A percentile compares a stretch with the other conserved stretches of the same genome.
Conservation (phyloP, 1,140 invertebrate genomes). For the Temnothorax longispinosus region DNA sequence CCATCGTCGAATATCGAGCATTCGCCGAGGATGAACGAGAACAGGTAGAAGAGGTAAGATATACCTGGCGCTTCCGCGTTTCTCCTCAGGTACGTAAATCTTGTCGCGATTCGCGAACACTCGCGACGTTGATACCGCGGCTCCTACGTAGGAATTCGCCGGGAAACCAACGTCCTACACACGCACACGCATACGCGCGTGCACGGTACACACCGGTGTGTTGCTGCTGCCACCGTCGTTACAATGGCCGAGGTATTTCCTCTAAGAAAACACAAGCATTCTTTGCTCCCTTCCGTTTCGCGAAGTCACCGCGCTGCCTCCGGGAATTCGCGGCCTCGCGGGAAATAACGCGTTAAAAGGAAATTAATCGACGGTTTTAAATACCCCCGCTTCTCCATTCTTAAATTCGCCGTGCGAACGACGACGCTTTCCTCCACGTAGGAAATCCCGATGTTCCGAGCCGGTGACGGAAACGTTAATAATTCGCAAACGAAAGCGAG, state of each 20-base stretch:
- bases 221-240: background rate
- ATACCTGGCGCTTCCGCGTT: slow-evolving; percentile 41
- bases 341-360: background rate
- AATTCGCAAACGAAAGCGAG: background rate
- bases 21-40: slow-evolving; percentile 32
- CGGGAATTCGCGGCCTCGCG: background rate
- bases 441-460: background rate
- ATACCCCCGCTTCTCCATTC: background rate
- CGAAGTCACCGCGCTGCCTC: background rate
- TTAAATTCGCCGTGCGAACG: background rate
- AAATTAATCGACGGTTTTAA: background rate
- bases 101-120: slow-evolving; percentile 46
- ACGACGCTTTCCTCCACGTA: background rate
- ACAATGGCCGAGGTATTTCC: slow-evolving; percentile 49
- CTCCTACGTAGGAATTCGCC: slow-evolving; percentile 15
- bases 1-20: slow-evolving; percentile 26
- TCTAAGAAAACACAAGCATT: slow-evolving; percentile 13
- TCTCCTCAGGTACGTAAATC: slow-evolving; percentile 54
- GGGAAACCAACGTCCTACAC: slow-evolving; percentile 14
- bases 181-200: background rate
- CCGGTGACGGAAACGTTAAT: background rate
- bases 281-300: background rate
- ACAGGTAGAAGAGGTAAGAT: slow-evolving; percentile 19
- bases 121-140: slow-evolving; percentile 13
- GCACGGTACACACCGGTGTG: no score